Percentiles rank a stretch among this genome's conserved stretches.
phyloP scores from a whole-genome alignment of 2,888 invertebrate genomes.

The Lapara coniferarum region DNA sequence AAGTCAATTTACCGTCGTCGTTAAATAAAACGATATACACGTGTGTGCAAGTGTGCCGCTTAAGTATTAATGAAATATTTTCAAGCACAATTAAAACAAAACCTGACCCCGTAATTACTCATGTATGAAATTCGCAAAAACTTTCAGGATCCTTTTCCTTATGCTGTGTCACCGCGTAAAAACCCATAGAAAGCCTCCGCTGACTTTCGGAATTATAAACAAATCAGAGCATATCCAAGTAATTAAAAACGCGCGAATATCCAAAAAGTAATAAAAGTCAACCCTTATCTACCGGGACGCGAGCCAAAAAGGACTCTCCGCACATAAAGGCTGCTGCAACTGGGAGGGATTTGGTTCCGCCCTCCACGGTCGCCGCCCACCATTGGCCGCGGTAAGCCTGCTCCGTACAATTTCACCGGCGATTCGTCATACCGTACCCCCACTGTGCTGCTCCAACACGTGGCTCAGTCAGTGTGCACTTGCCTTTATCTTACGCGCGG shows the following conservation, averaged over 20 bases:
- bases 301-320: constrained; percentile 50
- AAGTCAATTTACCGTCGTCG: background rate
- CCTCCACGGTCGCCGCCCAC: constrained; percentile 54
- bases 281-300: constrained; percentile 58
- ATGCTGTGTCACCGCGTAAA: constrained; percentile 29
- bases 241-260: constrained; percentile 37
- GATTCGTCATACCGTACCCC: constrained; percentile 65
- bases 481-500: constrained; percentile 77
- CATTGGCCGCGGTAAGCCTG: constrained; percentile 57
- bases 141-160: constrained; percentile 20
- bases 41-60: background rate
- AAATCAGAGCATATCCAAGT: constrained; percentile 20
- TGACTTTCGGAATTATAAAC: constrained; percentile 4
- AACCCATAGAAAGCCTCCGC: constrained; percentile 28
- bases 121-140: constrained; percentile 9
- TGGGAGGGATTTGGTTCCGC: constrained; percentile 64
- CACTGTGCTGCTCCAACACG: constrained; percentile 58
- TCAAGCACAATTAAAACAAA: background rate
- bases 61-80: constrained; percentile 6
- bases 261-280: constrained; percentile 48
- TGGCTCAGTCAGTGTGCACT: constrained; percentile 58
- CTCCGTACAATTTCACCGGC: constrained; percentile 57
- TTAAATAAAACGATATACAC: background rate
- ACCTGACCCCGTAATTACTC: constrained; percentile 8
- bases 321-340: constrained; percentile 59